Evolutionary conservation across 2,797 vertebrate genomes (phyloP).

Genomic region (Orientallactaga sibirica): DNA sequence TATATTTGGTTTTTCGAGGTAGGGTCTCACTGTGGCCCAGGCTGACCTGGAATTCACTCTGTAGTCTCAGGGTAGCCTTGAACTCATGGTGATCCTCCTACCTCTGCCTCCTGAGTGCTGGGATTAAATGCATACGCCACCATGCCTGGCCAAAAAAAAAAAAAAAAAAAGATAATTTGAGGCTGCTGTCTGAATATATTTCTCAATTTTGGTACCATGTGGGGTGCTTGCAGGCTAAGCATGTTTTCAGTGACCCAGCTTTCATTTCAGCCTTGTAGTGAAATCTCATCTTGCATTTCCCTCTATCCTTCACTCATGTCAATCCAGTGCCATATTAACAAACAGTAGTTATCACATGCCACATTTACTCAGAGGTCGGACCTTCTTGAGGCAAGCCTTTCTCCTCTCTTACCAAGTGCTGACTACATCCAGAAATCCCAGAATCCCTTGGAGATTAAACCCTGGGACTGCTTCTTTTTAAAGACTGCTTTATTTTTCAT

Average conservation of each 20-base stretch:
- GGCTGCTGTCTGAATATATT: no score
- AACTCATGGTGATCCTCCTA: no score
- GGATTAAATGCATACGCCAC: no score
- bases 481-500: constrained; percentile 31
- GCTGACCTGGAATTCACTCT: no score
- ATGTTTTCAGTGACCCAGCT: not conserved
- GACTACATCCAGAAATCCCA: not conserved
- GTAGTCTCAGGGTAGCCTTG: no score
- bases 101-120: no score
- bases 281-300: not conserved
- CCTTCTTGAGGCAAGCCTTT: not conserved
- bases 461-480: not conserved
- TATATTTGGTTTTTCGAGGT: no score
- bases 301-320: not conserved
- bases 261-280: not conserved
- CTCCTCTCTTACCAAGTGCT: not conserved
- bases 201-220: not conserved
- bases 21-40: no score
- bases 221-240: not conserved
- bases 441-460: constrained; percentile 6
- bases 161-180: no score
- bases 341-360: not conserved
- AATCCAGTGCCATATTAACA: not conserved
- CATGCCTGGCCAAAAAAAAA: no score
- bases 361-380: constrained; percentile 10